These are phyloP conservation scores for Chamaetylas fuelleborni DNA, from an alignment of 2,113 vertebrate genomes.

Conservation along the genomic window DNA sequence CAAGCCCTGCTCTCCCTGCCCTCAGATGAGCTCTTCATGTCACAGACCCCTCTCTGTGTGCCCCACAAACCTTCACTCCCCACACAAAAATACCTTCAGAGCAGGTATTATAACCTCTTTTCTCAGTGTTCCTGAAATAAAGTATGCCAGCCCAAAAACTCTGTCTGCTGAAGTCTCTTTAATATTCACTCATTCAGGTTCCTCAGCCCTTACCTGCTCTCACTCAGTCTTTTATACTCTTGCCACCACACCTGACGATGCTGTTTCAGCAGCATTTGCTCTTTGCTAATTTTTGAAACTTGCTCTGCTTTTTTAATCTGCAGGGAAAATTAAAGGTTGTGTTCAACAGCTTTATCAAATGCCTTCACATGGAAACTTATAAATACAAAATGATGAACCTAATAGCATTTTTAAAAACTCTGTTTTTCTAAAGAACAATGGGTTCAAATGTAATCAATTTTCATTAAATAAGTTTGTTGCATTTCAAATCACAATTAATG, in stretches of 20 bases:
- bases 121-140: not conserved
- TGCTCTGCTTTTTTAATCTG: constrained; percentile 82
- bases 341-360: not conserved
- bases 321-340: not conserved
- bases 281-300: constrained; percentile 83
- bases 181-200: not conserved
- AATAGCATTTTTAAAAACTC: not conserved
- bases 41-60: not conserved
- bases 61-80: not conserved
- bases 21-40: fast-evolving
- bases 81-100: not conserved
- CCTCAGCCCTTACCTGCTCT: constrained; percentile 78
- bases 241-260: constrained; percentile 88
- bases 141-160: too few species aligned
- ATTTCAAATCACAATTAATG: not conserved
- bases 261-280: constrained; percentile 82
- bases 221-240: constrained; percentile 77
- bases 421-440: not conserved
- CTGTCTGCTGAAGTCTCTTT: not conserved
- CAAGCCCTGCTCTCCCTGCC: too few species aligned
- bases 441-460: not conserved
- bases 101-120: not conserved
- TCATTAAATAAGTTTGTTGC: not conserved
- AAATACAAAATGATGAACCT: not conserved
- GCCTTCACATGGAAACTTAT: not conserved